Conservation (phyloP, 1,140 invertebrate species). For the Acyrthosiphon pisum region DNA sequence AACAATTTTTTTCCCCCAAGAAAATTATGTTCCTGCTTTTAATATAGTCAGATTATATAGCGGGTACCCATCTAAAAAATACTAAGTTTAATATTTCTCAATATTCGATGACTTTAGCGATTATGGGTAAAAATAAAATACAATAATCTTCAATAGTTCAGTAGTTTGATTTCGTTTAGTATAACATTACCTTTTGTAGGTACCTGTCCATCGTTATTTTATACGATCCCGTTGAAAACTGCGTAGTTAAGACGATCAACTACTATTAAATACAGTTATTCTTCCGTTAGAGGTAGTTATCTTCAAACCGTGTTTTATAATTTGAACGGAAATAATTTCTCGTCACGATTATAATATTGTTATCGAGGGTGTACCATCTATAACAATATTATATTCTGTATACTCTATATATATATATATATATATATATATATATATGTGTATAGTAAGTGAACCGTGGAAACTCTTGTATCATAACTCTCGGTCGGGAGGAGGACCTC, state of each 20-base stretch:
- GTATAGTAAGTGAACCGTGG: not conserved
- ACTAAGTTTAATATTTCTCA: not conserved
- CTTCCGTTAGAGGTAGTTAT: not conserved
- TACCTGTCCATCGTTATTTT: not conserved
- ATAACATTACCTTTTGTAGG: not conserved
- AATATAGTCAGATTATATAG: not conserved
- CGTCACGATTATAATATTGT: not conserved
- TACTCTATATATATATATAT: no score
- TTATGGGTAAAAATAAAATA: not conserved
- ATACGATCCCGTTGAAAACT: not conserved
- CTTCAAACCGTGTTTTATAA: not conserved
- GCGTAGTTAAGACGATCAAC: not conserved
- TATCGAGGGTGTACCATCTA: not conserved
- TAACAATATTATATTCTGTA: not conserved
- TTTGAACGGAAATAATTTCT: not conserved
- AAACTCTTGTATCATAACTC: not conserved
- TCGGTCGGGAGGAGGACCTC: not conserved
- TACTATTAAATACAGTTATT: no score
- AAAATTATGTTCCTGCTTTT: not conserved
- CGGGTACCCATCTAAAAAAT: not conserved
- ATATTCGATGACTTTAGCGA: not conserved
- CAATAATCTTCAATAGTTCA: not conserved
- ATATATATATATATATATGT: no score
- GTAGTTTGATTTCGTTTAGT: not conserved
- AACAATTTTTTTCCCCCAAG: not conserved